Evolutionary conservation across 2,797 vertebrate species (phyloP), one percentile per base, ranked within the genome.

Genomic region (Buceros bicornis): DNA sequence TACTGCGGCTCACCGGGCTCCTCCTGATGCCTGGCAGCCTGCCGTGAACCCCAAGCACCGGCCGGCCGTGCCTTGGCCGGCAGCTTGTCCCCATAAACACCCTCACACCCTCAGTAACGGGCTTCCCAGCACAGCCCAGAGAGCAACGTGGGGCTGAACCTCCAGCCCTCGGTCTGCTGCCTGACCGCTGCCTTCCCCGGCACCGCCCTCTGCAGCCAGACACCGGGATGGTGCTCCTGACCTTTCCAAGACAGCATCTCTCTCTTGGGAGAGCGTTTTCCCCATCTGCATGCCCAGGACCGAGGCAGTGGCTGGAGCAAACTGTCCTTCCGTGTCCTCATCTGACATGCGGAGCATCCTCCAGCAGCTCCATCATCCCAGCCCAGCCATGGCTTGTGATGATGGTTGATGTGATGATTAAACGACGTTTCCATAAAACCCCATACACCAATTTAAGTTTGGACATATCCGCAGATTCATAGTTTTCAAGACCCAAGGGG

Each of bases 401-500:
- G 53, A 33, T 33, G 33, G 33, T 33, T 33, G 33, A 33, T 33
- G 33, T 33, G 33, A 33, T 6, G 69, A 69, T 58, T 58, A 90
- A 97, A 77, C 21, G 42, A 64, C 5, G 16, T 60, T 90, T 82
- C 60, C 53, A 65, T 21, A 4, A 73, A 95, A 69, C 31, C 37
- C 61, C 82, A 58, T 3, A 29, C 21, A 61, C 21, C 79, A 88
- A 84, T 80, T 93, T 82, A 89, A 85, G 56, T 70, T 66, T 87
- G 85, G 76, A 95, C 66, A 66, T n/a, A 73, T 14, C 65, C 66
- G 6, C 29, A 5, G 79, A 94, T 89, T 89, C 66, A 54, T 66
- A 70, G 77, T 25, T 96, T 82, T 82, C 85, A 24, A 24, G 50
- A 74, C 90, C 82, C 91, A 84, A 64, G 60, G 80, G 91, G 77